phyloP scores from a whole-genome alignment of 2,888 invertebrate species.

The Antheraea assamensis region DNA sequence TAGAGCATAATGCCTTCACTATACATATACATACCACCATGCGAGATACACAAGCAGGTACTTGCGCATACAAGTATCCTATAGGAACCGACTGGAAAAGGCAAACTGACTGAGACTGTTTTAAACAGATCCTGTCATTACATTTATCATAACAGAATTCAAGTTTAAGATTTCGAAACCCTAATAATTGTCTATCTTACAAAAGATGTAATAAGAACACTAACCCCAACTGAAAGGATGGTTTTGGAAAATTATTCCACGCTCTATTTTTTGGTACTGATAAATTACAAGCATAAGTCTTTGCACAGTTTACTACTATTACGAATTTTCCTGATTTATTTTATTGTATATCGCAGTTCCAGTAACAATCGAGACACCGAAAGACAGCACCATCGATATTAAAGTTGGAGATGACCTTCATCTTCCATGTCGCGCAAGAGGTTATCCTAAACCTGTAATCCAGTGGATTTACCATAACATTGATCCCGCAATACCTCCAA shows the following conservation, averaged over 20 bases:
- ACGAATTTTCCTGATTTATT: not conserved
- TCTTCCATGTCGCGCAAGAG: slow-evolving; percentile 46
- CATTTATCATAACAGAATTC: not conserved
- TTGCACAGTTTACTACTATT: no score
- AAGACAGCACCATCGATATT: slow-evolving; percentile 27
- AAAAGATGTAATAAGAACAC: not conserved
- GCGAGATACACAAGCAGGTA: no score
- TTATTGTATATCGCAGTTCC: slow-evolving; percentile 32
- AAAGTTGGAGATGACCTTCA: slow-evolving; percentile 34
- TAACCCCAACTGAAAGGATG: no score
- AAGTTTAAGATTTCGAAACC: not conserved
- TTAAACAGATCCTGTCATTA: not conserved
- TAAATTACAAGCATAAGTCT: no score
- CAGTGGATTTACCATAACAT: slow-evolving; percentile 43
- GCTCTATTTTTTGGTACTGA: no score
- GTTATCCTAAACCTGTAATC: slow-evolving; percentile 47
- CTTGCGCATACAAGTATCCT: no score
- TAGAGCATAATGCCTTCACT: no score
- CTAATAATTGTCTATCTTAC: not conserved
- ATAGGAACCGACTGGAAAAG: no score
- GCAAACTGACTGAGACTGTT: no score
- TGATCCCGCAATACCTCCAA: slow-evolving; percentile 23
- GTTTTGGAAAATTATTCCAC: no score
- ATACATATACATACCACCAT: no score
- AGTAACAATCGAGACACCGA: slow-evolving; percentile 38